A percentile compares a stretch with the other conserved stretches of the same genome.
These are phyloP conservation scores for Drosophila antonietae DNA, from an alignment of 2,888 invertebrate species.

Conservation along the genomic window DNA sequence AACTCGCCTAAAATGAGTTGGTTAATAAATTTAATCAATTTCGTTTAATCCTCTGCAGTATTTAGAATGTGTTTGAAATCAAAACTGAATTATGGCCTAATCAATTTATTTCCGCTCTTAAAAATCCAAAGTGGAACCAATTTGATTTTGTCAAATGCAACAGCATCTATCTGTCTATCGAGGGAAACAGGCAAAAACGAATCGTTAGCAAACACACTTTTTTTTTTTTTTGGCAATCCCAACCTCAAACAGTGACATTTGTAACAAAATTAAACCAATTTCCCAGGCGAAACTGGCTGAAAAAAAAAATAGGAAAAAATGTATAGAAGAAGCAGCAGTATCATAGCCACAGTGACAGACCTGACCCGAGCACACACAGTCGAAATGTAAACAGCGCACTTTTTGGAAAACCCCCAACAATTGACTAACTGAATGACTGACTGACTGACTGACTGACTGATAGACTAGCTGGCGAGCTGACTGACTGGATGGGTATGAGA, in stretches of 20 bases:
- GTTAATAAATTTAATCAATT: background rate
- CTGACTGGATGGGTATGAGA: background rate
- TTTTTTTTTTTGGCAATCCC: slow-evolving; percentile 17
- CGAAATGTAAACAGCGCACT: slow-evolving; percentile 52
- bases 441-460: background rate
- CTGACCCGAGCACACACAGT: slow-evolving; percentile 42
- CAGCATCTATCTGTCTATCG: background rate
- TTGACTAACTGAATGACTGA: slow-evolving; percentile 32
- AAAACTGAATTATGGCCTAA: slow-evolving; percentile 6
- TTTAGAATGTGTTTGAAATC: background rate
- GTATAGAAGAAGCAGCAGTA: slow-evolving; percentile 23
- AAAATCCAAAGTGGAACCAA: slow-evolving; percentile 17
- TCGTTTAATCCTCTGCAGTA: background rate
- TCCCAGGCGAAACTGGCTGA: slow-evolving; percentile 20
- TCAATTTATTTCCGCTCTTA: slow-evolving; percentile 23
- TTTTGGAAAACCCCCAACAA: slow-evolving; percentile 37
- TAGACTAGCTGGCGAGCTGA: background rate
- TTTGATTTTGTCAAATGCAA: slow-evolving; percentile 20
- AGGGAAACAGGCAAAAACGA: slow-evolving; percentile 12
- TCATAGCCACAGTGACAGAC: slow-evolving; percentile 34
- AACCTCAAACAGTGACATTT: slow-evolving; percentile 52
- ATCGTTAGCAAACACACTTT: slow-evolving; percentile 39
- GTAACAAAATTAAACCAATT: slow-evolving; percentile 67
- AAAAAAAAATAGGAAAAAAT: slow-evolving; percentile 6
- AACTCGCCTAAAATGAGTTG: background rate